Base-by-base conservation (phyloP, 1,140 invertebrate species). In the Goniozus legneri region DNA sequence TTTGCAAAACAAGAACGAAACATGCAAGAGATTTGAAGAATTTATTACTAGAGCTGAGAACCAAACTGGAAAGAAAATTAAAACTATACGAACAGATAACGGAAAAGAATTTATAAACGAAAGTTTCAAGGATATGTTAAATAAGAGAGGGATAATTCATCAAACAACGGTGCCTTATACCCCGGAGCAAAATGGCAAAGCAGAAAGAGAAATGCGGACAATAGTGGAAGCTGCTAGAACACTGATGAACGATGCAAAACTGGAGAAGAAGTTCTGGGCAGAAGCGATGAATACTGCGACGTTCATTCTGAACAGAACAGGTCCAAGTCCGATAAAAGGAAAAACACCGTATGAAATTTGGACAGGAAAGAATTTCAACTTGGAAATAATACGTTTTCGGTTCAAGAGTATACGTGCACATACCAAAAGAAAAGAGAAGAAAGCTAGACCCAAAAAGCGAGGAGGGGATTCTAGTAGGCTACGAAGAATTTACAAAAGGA, bases 301-400 rank as follows among this genome's bases (percentile, higher is more conserved):
- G 7, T 33, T 14, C 14, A 14, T 13, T n/a, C 32, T 33, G 4
- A 33, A 33, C n/a, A 10, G 24, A 0, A 19, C 20, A 14, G 16
- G 34, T 8, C 18, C 24, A 0, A 34, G 24, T n/a, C 12, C 14
- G 13, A 7, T 7, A 10, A 16, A 50, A 2, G 41, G 19, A 2
- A 60, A 54, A 21, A 60, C 49, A 13, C 54, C 64, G 10, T 56
- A 12, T 36, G 56, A 67, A 36, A 24, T 53, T 13, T 54, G 46
- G 47, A 12, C 20, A 16, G 8, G 0, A 1, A 0, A 27, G 27
- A 21, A 44, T 19, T 7, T 34, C 19, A 8, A 33, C 33, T 14
- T 12, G 20, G 18, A 16, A 47, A 22, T 20, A 56, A 1, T 16
- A 34, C 8, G 24, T 51, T 13, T 58, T 58, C 14, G 52, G 51